Evolutionary conservation across 2,113 vertebrate species (phyloP).

Genomic region (Vulpes ferrilata): DNA sequence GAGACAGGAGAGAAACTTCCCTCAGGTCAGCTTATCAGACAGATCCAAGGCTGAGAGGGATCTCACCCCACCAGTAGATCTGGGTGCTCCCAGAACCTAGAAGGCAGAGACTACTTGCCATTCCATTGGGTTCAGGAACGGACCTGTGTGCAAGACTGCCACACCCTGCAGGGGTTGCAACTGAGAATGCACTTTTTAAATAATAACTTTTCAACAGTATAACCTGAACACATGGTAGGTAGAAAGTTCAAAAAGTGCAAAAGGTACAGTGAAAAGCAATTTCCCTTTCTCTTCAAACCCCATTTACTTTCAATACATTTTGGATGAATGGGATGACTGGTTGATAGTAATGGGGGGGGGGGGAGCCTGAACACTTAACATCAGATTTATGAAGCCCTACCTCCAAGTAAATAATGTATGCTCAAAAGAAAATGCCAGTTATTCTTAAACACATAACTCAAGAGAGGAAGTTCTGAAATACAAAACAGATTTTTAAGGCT

Average conservation of each 20-base stretch:
- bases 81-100: background rate
- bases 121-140: background rate
- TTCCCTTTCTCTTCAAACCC: constrained; percentile 20
- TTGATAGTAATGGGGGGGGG: background rate
- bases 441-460: constrained; percentile 30
- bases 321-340: background rate
- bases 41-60: background rate
- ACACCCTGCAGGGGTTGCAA: background rate
- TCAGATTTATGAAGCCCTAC: constrained; percentile 17
- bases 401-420: background rate
- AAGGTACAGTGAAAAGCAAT: constrained; percentile 21
- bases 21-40: background rate
- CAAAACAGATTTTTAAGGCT: constrained; percentile 58
- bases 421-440: constrained; percentile 22
- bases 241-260: constrained; percentile 16
- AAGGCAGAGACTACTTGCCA: constrained; percentile 6
- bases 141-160: background rate
- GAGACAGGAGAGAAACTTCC: background rate
- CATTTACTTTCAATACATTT: background rate
- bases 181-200: background rate
- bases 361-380: background rate
- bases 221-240: background rate
- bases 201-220: constrained; percentile 11
- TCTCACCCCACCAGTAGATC: background rate
- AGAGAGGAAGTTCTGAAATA: constrained; percentile 4